Evolutionary conservation across 2,888 invertebrate genomes (phyloP).

Genomic region (Drosophila putrida): DNA sequence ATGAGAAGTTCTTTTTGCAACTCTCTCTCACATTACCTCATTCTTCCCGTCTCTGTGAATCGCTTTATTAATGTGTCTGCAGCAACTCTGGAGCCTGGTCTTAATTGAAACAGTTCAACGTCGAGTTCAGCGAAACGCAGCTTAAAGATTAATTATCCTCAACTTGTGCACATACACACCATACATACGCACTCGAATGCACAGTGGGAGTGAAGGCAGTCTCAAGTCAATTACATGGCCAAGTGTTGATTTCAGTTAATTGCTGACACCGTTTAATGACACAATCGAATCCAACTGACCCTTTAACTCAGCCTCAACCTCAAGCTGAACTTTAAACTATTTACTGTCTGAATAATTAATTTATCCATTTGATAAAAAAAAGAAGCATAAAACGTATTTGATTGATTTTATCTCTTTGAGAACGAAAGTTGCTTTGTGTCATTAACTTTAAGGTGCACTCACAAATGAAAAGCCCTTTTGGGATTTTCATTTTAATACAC

Average conservation of each 20-base stretch:
- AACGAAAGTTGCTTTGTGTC: slow-evolving; percentile 57
- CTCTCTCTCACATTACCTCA: not conserved
- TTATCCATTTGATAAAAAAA: slow-evolving; percentile 29
- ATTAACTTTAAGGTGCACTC: slow-evolving; percentile 65
- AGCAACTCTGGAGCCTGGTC: slow-evolving; percentile 9
- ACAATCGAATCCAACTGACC: slow-evolving; percentile 41
- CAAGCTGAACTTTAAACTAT: not conserved
- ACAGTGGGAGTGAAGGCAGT: slow-evolving; percentile 10
- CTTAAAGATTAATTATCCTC: slow-evolving; percentile 70
- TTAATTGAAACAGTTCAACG: slow-evolving; percentile 62
- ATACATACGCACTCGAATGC: not conserved
- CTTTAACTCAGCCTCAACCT: slow-evolving; percentile 9
- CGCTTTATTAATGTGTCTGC: not conserved
- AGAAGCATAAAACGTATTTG: slow-evolving; percentile 61
- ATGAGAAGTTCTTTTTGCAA: not conserved
- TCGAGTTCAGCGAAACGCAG: slow-evolving; percentile 21
- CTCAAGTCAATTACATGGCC: slow-evolving; percentile 52
- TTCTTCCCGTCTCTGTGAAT: not conserved
- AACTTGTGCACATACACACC: slow-evolving; percentile 24
- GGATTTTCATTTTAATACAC: slow-evolving; percentile 36
- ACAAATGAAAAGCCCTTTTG: slow-evolving; percentile 50
- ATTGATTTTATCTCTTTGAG: slow-evolving; percentile 27
- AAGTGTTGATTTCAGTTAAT: slow-evolving; percentile 75
- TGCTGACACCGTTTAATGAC: slow-evolving; percentile 63
- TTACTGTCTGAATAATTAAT: slow-evolving; percentile 62